Conservation (phyloP, 2,113 vertebrate genomes). For the Silurus asotus region DNA sequence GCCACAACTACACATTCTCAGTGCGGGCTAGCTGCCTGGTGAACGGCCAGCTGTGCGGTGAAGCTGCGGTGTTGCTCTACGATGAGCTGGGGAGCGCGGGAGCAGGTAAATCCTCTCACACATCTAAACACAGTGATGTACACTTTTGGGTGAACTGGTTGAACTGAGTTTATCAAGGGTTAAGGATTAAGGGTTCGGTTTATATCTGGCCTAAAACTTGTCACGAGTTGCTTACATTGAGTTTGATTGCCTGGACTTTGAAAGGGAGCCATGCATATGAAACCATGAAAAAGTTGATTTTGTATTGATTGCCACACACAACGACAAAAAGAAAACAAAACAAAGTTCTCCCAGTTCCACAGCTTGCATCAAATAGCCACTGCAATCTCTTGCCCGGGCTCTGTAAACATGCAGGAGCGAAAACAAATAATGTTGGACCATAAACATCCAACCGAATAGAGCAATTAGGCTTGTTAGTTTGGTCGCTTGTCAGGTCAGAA, state of each 20-base stretch:
- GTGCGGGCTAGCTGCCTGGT: constrained; percentile 90
- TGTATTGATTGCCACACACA: not conserved
- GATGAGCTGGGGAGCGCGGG: constrained; percentile 78
- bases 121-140: not conserved
- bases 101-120: constrained; percentile 16
- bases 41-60: constrained; percentile 87
- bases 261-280: not conserved
- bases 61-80: constrained; percentile 83
- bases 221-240: not conserved
- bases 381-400: not conserved
- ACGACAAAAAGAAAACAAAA: too few species aligned
- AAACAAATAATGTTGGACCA: not conserved
- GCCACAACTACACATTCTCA: constrained; percentile 92
- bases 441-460: not conserved
- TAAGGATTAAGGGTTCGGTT: not conserved
- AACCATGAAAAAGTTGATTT: not conserved
- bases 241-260: not conserved
- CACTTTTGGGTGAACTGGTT: not conserved
- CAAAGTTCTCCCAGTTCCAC: not conserved
- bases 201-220: not conserved
- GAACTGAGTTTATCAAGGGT: not conserved
- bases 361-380: not conserved
- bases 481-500: not conserved
- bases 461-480: not conserved
- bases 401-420: not conserved